A percentile compares a stretch with the other conserved stretches of the same genome.
These are phyloP conservation scores for Philonicus albiceps DNA, from an alignment of 2,888 invertebrate genomes.

Conservation along the genomic window DNA sequence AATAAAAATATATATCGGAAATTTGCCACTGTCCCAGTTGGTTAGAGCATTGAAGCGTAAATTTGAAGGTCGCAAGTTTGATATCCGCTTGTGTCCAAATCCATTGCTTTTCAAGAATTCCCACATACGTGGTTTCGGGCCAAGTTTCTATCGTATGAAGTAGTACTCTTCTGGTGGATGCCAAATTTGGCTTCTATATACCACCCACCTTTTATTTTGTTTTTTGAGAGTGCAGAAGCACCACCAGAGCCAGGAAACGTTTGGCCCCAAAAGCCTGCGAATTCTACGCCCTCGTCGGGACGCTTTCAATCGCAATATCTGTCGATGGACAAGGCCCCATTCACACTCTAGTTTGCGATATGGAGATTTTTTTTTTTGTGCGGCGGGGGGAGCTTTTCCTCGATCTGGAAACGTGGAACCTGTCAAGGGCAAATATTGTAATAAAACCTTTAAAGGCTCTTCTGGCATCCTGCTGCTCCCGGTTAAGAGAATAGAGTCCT, in stretches of 20 bases:
- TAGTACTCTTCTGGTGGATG: not conserved
- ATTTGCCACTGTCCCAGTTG: no score
- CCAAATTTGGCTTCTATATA: not conserved
- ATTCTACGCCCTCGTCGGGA: not conserved
- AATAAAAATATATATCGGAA: not conserved
- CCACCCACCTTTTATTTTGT: not conserved
- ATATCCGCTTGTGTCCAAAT: no score
- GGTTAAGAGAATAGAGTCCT: not conserved
- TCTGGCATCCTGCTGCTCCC: not conserved
- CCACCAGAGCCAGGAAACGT: not conserved
- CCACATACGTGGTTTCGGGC: not conserved
- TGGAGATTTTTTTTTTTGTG: not conserved
- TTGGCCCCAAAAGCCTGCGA: not conserved
- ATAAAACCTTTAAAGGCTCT: not conserved
- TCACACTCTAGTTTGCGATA: constrained; percentile 1
- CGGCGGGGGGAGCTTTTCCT: not conserved
- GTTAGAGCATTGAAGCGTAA: no score
- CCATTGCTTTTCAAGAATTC: no score
- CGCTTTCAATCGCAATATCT: constrained; percentile 21
- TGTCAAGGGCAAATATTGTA: constrained; percentile 41
- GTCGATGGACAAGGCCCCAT: constrained; percentile 9
- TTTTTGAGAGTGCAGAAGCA: not conserved
- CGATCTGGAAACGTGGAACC: not conserved
- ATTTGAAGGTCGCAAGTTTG: no score
- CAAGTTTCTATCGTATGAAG: not conserved